Evolutionary conservation across 2,113 vertebrate species (phyloP).

Genomic region (Xerus inauris): DNA sequence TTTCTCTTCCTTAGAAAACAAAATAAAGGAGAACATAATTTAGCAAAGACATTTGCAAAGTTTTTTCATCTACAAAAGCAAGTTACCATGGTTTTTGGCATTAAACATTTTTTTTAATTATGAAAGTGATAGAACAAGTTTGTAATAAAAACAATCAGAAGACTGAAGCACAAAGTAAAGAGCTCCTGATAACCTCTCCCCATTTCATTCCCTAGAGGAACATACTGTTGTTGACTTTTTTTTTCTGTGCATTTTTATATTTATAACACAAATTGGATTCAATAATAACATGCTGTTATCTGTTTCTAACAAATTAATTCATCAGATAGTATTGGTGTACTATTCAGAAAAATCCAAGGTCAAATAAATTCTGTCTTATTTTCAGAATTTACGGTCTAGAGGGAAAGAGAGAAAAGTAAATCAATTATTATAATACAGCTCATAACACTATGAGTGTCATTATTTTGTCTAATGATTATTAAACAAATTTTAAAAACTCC

Average conservation of each 20-base stretch:
- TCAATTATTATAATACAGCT: not conserved
- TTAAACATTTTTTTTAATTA: not conserved
- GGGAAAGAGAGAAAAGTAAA: not conserved
- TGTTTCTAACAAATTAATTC: constrained; percentile 44
- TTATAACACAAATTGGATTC: not conserved
- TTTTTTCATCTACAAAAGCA: not conserved
- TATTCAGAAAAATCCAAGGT: not conserved
- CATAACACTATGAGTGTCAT: not conserved
- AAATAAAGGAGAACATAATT: not conserved
- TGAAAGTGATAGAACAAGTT: not conserved
- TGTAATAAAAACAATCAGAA: not conserved
- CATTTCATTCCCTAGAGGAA: not conserved
- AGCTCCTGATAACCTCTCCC: not conserved
- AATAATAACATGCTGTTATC: not conserved
- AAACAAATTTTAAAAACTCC: constrained; percentile 4
- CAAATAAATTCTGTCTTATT: not conserved
- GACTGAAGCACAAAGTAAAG: constrained; percentile 1
- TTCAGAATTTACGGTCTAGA: not conserved
- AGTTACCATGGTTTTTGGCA: not conserved
- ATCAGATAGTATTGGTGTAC: not conserved
- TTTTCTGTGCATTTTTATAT: not conserved
- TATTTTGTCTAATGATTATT: not conserved
- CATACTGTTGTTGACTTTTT: not conserved
- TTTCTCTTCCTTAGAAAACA: constrained; percentile 24
- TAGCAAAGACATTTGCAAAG: not conserved